Evolutionary conservation across 2,113 vertebrate species (phyloP).

Genomic region (Phyllostomus discolor): DNA sequence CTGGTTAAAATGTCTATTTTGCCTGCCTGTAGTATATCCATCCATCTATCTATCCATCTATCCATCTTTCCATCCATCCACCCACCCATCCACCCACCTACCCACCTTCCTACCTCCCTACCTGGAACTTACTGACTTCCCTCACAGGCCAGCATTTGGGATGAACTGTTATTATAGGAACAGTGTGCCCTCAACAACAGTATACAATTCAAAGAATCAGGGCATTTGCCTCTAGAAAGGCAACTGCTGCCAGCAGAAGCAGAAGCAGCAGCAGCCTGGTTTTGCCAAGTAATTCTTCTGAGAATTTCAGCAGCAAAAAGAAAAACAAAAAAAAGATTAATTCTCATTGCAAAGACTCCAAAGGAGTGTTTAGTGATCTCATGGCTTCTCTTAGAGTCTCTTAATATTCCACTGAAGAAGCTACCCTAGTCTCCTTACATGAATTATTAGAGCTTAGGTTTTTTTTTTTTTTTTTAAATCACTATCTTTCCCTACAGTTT

Average conservation of each 20-base stretch:
- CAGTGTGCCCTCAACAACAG: not conserved
- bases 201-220: not conserved
- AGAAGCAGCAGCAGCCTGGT: not conserved
- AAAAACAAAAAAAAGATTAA: not conserved
- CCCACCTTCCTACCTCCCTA: not conserved
- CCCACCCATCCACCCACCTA: not conserved
- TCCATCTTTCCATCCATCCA: not conserved
- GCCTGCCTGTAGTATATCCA: not conserved
- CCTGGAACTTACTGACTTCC: not conserved
- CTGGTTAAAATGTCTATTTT: not conserved
- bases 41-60: too few relatives aligned
- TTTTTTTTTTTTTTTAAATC: not conserved
- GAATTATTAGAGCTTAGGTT: not conserved
- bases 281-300: constrained; percentile 7
- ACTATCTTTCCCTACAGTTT: not conserved
- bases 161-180: not conserved
- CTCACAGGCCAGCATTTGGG: not conserved
- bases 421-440: not conserved
- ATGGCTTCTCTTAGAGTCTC: not conserved
- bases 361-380: not conserved
- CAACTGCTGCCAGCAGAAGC: not conserved
- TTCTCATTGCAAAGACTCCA: not conserved
- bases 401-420: not conserved
- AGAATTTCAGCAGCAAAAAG: not conserved
- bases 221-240: not conserved